phyloP scores from a whole-genome alignment of 2,797 vertebrate species.

The Enteromius viviparus region DNA sequence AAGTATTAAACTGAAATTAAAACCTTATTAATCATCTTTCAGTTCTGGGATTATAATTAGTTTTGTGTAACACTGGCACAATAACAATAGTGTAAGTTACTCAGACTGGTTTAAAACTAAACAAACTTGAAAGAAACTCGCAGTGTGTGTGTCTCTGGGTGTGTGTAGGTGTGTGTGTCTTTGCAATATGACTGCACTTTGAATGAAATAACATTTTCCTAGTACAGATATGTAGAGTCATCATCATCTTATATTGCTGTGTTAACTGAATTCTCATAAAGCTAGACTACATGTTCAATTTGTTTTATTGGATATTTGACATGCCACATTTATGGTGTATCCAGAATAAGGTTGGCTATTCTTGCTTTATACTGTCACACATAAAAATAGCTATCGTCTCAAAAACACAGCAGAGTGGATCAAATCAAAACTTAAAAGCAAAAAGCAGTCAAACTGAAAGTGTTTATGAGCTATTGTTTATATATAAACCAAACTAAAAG shows the following conservation, averaged over 20 bases:
- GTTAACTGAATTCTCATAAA: slow-evolving; percentile 1
- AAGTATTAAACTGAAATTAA: neutral
- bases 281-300: neutral
- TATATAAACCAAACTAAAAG: neutral
- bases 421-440: neutral
- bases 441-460: slow-evolving; percentile 7
- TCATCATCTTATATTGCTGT: neutral
- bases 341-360: neutral
- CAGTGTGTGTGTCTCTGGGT: neutral
- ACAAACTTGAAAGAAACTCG: neutral
- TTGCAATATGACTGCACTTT: neutral
- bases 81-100: neutral
- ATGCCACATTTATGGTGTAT: neutral
- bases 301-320: neutral
- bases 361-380: neutral
- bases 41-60: neutral
- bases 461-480: neutral
- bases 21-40: neutral
- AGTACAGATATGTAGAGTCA: neutral
- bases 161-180: neutral
- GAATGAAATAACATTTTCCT: neutral
- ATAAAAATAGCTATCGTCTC: neutral
- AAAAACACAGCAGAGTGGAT: neutral
- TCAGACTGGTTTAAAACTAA: neutral
- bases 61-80: neutral